Percentiles rank a stretch among this genome's conserved stretches.
Evolutionary conservation across 2,888 invertebrate species (phyloP).

Genomic region (Acanthoscelides obtectus): DNA sequence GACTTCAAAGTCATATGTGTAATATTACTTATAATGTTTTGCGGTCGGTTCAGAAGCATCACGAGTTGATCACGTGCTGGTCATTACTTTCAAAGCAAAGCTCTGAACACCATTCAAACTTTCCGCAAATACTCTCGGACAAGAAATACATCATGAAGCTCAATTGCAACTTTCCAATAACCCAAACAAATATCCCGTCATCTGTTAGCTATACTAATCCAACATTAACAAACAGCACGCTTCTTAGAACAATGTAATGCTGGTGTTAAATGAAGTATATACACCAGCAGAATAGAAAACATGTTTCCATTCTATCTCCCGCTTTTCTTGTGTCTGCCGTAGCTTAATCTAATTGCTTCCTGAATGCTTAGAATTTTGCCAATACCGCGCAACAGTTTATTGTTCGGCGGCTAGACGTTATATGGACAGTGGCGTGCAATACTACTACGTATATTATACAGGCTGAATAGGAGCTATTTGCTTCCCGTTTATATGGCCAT

Average conservation of each 20-base stretch:
- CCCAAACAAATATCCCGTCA: background rate
- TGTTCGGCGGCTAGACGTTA: conserved; percentile 13
- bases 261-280: background rate
- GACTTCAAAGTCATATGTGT: no score
- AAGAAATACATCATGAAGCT: background rate
- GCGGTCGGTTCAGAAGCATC: no score
- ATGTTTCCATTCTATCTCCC: conserved; percentile 7
- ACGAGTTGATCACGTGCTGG: no score
- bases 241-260: background rate
- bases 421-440: conserved; percentile 17
- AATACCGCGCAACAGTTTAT: conserved; percentile 24
- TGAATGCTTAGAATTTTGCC: conserved; percentile 22
- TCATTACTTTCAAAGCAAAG: no score
- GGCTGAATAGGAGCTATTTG: no score
- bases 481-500: no score
- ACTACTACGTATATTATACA: no score
- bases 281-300: background rate
- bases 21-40: no score
- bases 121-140: background rate
- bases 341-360: conserved; percentile 17
- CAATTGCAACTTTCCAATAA: background rate
- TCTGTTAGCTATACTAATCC: background rate
- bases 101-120: no score
- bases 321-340: conserved; percentile 2
- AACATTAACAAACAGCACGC: background rate